Evolutionary conservation across 2,888 invertebrate species (phyloP).

Genomic region (Pristionchus fissidentatus): DNA sequence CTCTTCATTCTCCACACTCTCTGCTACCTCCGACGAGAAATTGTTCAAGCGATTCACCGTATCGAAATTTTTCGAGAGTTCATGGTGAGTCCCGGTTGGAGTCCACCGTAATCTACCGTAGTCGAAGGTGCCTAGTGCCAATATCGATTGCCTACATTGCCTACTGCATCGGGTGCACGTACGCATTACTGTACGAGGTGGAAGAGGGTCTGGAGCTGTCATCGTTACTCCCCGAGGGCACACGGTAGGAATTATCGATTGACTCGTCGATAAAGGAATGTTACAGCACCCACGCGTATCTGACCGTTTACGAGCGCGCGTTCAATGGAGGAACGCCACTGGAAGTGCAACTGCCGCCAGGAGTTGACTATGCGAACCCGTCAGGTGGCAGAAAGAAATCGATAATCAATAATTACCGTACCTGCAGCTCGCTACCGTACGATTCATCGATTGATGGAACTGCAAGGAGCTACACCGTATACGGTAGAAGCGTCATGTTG

Average conservation of each 20-base stretch:
- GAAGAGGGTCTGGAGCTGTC: slow-evolving; percentile 35
- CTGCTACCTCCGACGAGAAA: not conserved
- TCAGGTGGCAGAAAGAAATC: not conserved
- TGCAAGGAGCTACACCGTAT: not conserved
- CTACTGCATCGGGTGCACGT: not conserved
- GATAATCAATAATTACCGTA: not conserved
- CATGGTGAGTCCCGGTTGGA: not conserved
- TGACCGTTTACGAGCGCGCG: slow-evolving; percentile 25
- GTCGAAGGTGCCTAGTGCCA: not conserved
- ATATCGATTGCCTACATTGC: slow-evolving; percentile 18
- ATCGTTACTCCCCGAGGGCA: slow-evolving; percentile 8
- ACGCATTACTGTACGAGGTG: not conserved
- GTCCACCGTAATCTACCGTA: not conserved
- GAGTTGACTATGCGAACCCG: slow-evolving; percentile 1
- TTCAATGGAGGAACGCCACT: slow-evolving; percentile 37
- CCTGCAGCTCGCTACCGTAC: not conserved
- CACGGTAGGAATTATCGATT: not conserved
- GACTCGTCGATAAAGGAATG: not conserved
- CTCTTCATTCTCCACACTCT: slow-evolving; percentile 1
- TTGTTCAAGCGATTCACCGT: not conserved
- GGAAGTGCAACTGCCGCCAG: not conserved
- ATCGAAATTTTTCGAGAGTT: not conserved
- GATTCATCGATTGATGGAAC: not conserved
- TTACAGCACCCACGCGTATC: slow-evolving; percentile 40
- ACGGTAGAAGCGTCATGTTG: not conserved